These are phyloP conservation scores for Strigamia crassipes DNA, from an alignment of 2,888 invertebrate species.

Conservation along the genomic window DNA sequence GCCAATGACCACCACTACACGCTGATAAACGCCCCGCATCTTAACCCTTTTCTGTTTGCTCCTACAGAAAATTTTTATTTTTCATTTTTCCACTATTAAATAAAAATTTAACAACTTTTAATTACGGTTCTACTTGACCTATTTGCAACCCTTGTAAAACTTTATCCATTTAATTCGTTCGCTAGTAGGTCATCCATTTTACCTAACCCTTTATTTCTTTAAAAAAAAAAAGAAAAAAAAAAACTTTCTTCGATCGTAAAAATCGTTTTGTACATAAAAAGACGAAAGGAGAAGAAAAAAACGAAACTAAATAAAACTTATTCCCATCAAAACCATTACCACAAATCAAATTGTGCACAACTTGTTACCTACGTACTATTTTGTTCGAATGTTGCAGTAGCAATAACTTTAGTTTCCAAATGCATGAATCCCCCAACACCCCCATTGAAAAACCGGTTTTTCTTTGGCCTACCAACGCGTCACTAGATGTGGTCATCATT, in stretches of 20 bases:
- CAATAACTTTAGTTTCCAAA: conserved; percentile 32
- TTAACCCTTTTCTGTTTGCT: conserved; percentile 16
- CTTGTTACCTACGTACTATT: conserved; percentile 22
- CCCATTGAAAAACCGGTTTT: conserved; percentile 12
- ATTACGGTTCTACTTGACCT: conserved; percentile 36
- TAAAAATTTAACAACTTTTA: background rate
- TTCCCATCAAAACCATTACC: background rate
- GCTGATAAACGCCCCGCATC: conserved; percentile 36
- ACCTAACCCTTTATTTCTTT: background rate
- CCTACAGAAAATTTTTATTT: background rate
- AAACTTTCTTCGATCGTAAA: background rate
- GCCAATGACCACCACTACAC: conserved; percentile 41
- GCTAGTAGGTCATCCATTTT: conserved; percentile 29
- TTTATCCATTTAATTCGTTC: conserved; percentile 9
- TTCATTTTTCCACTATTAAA: background rate
- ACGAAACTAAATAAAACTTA: background rate
- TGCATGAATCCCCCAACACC: background rate
- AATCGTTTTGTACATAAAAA: background rate
- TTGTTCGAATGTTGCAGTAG: conserved; percentile 23
- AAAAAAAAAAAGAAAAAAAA: background rate
- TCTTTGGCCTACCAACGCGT: conserved; percentile 37
- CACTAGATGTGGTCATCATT: conserved; percentile 29
- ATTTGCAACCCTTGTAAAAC: conserved; percentile 29
- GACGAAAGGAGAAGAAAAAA: background rate
- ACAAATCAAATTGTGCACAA: background rate